These are phyloP conservation scores for Gambusia holbrooki DNA, from an alignment of 2,113 vertebrate genomes.

Conservation along the genomic window DNA sequence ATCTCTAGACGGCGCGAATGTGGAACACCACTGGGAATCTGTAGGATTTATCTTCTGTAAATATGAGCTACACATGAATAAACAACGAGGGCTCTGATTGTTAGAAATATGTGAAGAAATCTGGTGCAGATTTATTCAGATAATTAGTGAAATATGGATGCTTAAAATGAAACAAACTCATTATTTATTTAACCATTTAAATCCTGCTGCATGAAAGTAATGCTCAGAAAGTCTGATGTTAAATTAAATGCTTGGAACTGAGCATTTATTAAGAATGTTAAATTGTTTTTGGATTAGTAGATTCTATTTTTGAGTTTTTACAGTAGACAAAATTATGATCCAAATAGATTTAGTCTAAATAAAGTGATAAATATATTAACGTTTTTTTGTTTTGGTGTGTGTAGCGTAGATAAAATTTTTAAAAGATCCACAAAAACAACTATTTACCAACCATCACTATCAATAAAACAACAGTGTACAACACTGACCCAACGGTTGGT, in stretches of 20 bases:
- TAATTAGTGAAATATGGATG: neutral
- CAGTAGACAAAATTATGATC: neutral
- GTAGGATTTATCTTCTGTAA: constrained; percentile 34
- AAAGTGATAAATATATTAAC: too few species aligned
- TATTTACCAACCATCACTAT: too few species aligned
- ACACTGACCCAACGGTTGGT: too few species aligned
- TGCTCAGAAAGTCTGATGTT: neutral
- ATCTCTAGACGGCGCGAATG: constrained; percentile 44
- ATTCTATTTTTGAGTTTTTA: neutral
- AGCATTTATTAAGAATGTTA: too few species aligned
- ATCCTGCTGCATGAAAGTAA: neutral
- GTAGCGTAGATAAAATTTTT: neutral
- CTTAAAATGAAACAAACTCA: neutral
- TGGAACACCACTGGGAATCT: constrained; percentile 26
- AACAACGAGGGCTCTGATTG: constrained; percentile 17
- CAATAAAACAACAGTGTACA: too few species aligned
- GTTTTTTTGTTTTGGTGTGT: neutral
- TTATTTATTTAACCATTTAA: neutral
- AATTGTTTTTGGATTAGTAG: neutral
- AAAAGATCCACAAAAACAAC: neutral
- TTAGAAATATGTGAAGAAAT: neutral
- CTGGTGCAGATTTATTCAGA: neutral
- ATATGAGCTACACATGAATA: constrained; percentile 19
- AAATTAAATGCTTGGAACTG: too few species aligned
- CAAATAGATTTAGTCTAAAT: neutral